Base-by-base conservation (phyloP, 2,113 vertebrate species). In the Larimichthys crocea region DNA sequence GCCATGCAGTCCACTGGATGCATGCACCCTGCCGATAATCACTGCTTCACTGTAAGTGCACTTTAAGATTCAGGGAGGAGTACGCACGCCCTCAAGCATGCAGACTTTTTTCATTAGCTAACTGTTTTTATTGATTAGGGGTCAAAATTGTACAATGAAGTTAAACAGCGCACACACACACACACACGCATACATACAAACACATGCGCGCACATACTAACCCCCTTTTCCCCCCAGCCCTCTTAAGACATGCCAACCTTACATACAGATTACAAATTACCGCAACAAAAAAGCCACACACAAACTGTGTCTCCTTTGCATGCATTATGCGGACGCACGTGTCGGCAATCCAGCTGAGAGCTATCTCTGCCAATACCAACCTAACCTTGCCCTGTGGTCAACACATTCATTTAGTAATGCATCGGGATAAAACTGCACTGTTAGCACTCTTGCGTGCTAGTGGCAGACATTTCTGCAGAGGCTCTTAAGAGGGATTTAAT, bases 361-460 rank as follows among this genome's bases (percentile, higher is more conserved):
- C 89, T 85, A 87, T 85, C 88, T 85, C 83, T 82, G 87, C 91
- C 86, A 90, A 85, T 86, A 91, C 83, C 87, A 76, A 81, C 69
- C 84, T 93, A 90, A 93, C 91, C 90, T 89, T 88, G 89, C 83
- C 91, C 88, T 17, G 89, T 92, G 83, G 88, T 90, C 89, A 81
- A 87, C 90, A 75, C 89, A 90, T 91, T 90, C 89, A 92, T 93
- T 94, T 92, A 76, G 91, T 92, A 93, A 94, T 93, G 92, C 92
- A 87, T 78, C 80, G 26, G 82, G 88, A 83, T 79, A 68, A 92
- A 93, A 91, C 84, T 92, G 92, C 92, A 91, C 66, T 35, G 92
- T 90, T 88, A 89, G 92, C 92, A 91, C 86, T 92, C 86, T 84
- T 84, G 78, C 66, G 69, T 62, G 85, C 86, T 2, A 60, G 88